Evolutionary conservation across 2,888 invertebrate species (phyloP), one percentile per base, ranked within the genome.

Genomic region (Tetrapedia diversipes): DNA sequence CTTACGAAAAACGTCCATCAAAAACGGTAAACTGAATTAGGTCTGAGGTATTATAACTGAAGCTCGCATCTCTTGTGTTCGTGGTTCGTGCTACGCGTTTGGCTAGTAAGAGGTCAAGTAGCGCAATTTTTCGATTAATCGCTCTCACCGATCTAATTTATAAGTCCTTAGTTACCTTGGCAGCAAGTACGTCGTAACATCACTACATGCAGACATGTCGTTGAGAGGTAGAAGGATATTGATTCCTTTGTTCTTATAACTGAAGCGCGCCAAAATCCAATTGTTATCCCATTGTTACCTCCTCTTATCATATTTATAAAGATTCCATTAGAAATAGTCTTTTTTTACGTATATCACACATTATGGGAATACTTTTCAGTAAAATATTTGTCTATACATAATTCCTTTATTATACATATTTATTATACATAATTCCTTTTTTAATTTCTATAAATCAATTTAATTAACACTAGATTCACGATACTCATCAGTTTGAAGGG

Each of bases 121-220:
- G 27, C 49, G 56, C 72, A 72, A 69, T 64, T 80, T 77, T 81
- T 81, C 65, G 47, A 78, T 77, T 81, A 74, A 74, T 74, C 67
- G 34, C 19, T 32, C 54, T 45, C 24, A 8, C 34, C 34, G 69
- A 27, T 67, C 66, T 57, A 70, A 75, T 82, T 75, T 70, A 45
- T 56, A 75, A 39, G 60, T 59, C 45, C 79, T 64, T 74, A 75
- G 75, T 81, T 65, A 70, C 70, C 70, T 76, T 76, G 79, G 72
- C 19, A 76, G 76, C 73, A 39, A 45, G 60, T 61, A 70, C 80
- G 83, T 82, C 82, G 79, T 80, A 77, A 82, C 74, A 68, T 75
- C 56, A 11, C 64, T 64, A 60, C 68, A 49, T 63, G 69, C 60
- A 56, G 66, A 71, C 67, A 76, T 63, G 69, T 75, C 63, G 60